Base-by-base conservation (phyloP, 2,797 vertebrate genomes). In the Lutra lutra region DNA sequence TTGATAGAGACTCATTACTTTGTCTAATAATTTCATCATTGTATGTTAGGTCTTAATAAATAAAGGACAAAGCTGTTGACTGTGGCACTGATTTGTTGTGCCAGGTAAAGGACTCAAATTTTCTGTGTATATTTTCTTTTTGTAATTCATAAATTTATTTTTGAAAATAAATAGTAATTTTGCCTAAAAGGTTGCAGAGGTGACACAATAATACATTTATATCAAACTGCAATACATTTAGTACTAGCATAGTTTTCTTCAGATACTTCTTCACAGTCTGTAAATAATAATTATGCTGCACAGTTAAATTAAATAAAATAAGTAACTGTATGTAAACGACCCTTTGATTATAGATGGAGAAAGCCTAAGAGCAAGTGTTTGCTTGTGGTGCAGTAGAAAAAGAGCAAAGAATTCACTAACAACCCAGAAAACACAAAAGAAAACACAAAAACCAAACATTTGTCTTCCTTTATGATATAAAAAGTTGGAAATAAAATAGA, bases 111-210 rank as follows among this genome's bases (percentile, higher is more conserved):
- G 94, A 97, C 96, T 98, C 97, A 97, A 77, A 97, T 98, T 98
- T 97, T 98, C 97, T 98, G 75, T 97, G 89, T 97, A 96, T 89
- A 93, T 95, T 97, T 98, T 96, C 91, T 94, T 96, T 98, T 97
- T 98, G 97, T 97, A 95, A 96, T 98, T 98, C 95, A 97, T 97
- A 98, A 97, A 97, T 98, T 98, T 98, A 98, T 98, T 98, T 98
- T 98, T 98, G 96, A 97, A 98, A 98, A 98, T 98, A 99, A 99
- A 99, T 97, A 99, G 98, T 99, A 98, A 99, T 99, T 98, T 98
- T 98, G 96, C 92, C 97, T 98, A 98, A 98, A 98, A 86, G 70
- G 20, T 93, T 95, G 89, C 89, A 98, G 95, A 98, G 96, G 95
- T 97, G 97, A 96, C 97, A 97, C 93, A 95, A 97, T 98, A 98